Evolutionary conservation across 2,888 invertebrate genomes (phyloP), one percentile per base, ranked within the genome.

Genomic region (Mythimna albipuncta): DNA sequence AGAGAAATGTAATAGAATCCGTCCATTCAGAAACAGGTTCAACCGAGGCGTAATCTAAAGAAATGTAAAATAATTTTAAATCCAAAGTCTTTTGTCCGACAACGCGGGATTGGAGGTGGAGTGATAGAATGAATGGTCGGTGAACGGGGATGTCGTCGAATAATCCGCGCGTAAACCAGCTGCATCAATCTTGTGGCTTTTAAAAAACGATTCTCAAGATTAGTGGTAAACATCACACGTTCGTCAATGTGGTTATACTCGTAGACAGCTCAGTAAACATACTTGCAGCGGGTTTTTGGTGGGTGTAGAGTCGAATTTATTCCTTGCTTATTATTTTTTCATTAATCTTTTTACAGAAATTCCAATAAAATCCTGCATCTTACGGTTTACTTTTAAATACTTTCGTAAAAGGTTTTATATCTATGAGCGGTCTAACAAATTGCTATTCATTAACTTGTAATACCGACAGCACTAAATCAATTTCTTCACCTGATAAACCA

Each of bases 151-250:
- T 81, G 84, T 82, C 85, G 78, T 75, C 77, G 84, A 85, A 84
- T 87, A 87, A 88, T 87, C 86, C 83, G 71, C 73, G 64, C 68
- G 71, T 75, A 69, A 70, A 71, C 58, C 68, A 71, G 54, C 71
- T 81, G 75, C 87, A 89, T 89, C 89, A 85, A 88, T 89, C 87
- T 89, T 85, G 72, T 71, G 76, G 75, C 79, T 85, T 85, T 88
- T 79, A 75, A 84, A 85, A 82, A 86, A 79, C 64, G 72, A 77
- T 69, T 75, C 77, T 73, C 63, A 68, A 82, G 84, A 88, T 89
- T 85, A 86, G 83, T 75, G 74, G 65, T 70, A 72, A 75, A 78
- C 72, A 79, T 73, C 65, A 69, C 71, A 66, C 62, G 35, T 69
- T 64, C 66, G 57, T 66, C 64, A 71, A 77, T 77, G 74, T 63